Evolutionary conservation across 30 jellyfish, hydroid and myxozoan genomes (phyloP), one percentile per base, ranked within the genome.

Genomic region (Cassiopea xamachana): DNA sequence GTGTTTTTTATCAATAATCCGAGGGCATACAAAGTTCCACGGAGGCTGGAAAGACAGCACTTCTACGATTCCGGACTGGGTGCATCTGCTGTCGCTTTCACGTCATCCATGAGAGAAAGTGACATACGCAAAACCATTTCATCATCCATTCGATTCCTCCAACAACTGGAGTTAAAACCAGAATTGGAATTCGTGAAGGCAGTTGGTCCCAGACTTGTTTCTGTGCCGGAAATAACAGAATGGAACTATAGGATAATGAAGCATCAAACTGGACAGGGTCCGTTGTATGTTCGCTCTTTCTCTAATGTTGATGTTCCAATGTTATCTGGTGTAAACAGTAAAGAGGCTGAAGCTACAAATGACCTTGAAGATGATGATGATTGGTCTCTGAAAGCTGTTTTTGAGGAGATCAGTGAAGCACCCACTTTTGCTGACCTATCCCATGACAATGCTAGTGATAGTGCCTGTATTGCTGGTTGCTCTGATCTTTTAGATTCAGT

Each of bases 241-340:
- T 81, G 90, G 90, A 81, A 60, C 59, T 81, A 81, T 61, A 81
- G 60, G 80, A 60, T 81, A 18, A 18, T 81, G 44, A 81, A 60
- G 67, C 89, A 81, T 27, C 89, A 81, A 61, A 81, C 89, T n/a
- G 79, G 89, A 2, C 89, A 81, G 75, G 89, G 89, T 14, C 89
- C 89, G 1, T 58, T 81, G 79, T 81, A 62, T 58, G 80, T 81
- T 14, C 89, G 89, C 60, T 5, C 89, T 2, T 78, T 44, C 47
- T 46, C 75, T 13, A 46, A 5, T 49, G 27, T 78, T 16, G 18
- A 49, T 78, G 87, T 78, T 49, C 55, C 75, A 7, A n/a, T 78
- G 87, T 51, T 46, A 47, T 39, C 49, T 10, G 67, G 67, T 47
- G 27, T 47, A 74, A 74, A 46, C n/a, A 78, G 75, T 5, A 10